Conservation (phyloP, 1,140 invertebrate species). For the Solenopsis invicta region DNA sequence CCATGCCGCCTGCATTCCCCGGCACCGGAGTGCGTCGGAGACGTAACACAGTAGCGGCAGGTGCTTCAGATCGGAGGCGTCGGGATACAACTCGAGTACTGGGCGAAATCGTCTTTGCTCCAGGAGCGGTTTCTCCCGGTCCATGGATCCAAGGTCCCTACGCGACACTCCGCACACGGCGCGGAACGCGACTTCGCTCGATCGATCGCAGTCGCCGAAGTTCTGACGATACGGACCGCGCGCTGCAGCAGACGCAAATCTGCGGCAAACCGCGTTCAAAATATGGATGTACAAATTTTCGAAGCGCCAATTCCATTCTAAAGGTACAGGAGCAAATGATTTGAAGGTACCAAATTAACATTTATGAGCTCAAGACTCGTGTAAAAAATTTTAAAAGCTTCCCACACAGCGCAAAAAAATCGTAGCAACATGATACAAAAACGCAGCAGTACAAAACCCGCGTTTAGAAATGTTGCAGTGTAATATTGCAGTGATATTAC, state of each 20-base stretch:
- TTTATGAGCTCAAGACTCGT: neutral
- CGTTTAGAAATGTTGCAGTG: too few species aligned
- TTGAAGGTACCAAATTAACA: neutral
- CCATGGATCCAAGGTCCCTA: constrained; percentile 31
- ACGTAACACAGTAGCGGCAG: constrained; percentile 62
- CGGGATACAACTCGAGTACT: constrained; percentile 54
- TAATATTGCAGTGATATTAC: too few species aligned
- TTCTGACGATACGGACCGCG: neutral
- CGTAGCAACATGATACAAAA: too few species aligned
- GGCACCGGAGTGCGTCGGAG: constrained; percentile 24
- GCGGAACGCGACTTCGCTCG: constrained; percentile 9
- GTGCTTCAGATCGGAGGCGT: constrained; percentile 49
- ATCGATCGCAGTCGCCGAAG: constrained; percentile 9
- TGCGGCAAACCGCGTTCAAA: neutral
- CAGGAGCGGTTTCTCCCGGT: constrained; percentile 4
- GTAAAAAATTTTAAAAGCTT: too few species aligned
- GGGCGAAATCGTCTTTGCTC: constrained; percentile 31
- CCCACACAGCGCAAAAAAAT: neutral
- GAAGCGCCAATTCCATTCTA: neutral
- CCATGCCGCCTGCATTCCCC: constrained; percentile 51
- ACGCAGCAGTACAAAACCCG: too few species aligned
- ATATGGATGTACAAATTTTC: neutral
- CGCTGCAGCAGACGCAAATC: neutral
- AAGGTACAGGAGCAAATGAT: neutral
- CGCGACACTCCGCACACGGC: neutral